Base-by-base conservation (phyloP, 2,797 vertebrate species). In the Microctenopoma lineatum region DNA sequence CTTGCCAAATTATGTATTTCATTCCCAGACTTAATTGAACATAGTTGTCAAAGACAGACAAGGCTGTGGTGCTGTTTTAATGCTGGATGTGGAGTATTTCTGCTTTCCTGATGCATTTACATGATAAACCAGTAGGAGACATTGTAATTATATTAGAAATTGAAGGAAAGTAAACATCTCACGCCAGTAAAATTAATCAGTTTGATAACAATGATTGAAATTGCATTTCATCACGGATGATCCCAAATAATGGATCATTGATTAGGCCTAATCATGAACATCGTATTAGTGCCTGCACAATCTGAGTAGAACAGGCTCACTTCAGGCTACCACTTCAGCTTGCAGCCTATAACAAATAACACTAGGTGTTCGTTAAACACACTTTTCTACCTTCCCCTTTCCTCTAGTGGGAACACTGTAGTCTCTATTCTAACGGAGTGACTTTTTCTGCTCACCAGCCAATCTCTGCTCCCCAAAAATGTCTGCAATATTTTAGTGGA, bases 201-300 rank as follows among this genome's bases (percentile, higher is more conserved):
- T 59, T 45, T 56, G 15, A 65, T 42, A 41, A 61, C 57, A 69
- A 53, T 67, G 60, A 57, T 16, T 72, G 3, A 56, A 67, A 74
- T 9, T 52, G 60, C 39, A 63, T 38, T 47, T 38, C 79, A 73
- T 78, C 59, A 75, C 59, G 61, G 48, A 44, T 13, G 42, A 15
- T 21, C 53, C n/a, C 7, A 5, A 75, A 66, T 63, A 63, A 71
- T 52, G 58, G 56, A 55, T 48, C 34, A 41, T 7, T 87, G 75
- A 85, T 86, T 75, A 48, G 54, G 12, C 36, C 12, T 77, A 73
- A 76, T 81, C 60, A 80, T 42, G 42, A 57, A 13, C 9, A 12
- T 70, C 52, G 47, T 55, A 54, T 70, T 58, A 56, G n/a, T 46
- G 39, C 39, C 14, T 61, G 29, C 45, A 21, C 39, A 71, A 27